phyloP scores from a whole-genome alignment of 2,797 vertebrate species.

The Sciurus vulgaris region DNA sequence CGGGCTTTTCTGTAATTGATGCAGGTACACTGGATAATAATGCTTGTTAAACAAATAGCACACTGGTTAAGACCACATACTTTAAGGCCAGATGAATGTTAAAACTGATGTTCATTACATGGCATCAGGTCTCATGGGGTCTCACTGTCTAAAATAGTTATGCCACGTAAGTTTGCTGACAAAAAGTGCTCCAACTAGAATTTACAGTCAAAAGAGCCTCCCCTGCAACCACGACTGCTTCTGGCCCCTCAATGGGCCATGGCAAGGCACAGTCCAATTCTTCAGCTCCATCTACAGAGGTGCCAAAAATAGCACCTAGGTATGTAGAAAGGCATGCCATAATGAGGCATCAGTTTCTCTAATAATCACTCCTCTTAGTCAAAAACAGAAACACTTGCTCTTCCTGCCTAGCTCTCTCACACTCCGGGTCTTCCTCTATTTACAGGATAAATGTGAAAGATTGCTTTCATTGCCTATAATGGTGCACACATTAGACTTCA shows the following conservation, averaged over 20 bases:
- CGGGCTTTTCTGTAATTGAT: conserved; percentile 3
- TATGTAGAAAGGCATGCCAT: not conserved
- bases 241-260: not conserved
- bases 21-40: not conserved
- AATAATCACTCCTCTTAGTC: not conserved
- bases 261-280: conserved; percentile 19
- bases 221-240: not conserved
- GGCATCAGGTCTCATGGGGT: not conserved
- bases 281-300: not conserved
- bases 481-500: conserved; percentile 1
- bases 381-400: conserved; percentile 1
- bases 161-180: not conserved
- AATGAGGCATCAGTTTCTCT: not conserved
- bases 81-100: conserved; percentile 20
- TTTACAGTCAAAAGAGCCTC: conserved; percentile 1
- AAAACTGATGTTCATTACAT: conserved; percentile 31
- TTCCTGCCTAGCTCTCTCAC: not conserved
- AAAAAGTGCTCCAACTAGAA: conserved; percentile 11
- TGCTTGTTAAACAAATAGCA: conserved; percentile 12
- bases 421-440: not conserved
- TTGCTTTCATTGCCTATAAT: not conserved
- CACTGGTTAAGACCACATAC: not conserved
- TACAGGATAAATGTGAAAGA: conserved; percentile 24
- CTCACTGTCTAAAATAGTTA: not conserved
- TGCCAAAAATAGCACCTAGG: not conserved